Conservation (phyloP, 2,113 vertebrate species). For the Ascaphus truei region DNA sequence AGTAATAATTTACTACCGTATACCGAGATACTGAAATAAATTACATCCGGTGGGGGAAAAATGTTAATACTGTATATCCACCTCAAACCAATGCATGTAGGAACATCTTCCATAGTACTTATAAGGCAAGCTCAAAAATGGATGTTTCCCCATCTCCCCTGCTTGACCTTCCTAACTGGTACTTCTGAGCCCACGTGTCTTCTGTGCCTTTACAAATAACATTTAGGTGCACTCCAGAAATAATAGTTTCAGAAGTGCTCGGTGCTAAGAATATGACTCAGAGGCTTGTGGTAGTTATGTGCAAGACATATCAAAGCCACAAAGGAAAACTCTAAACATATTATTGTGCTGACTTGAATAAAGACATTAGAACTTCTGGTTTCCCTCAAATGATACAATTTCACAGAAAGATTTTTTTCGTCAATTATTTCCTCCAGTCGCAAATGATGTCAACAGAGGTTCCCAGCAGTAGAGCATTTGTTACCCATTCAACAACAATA, state of each 20-base stretch:
- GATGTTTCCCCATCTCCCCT: too few species aligned
- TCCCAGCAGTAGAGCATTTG: too few species aligned
- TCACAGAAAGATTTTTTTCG: not conserved
- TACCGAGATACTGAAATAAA: too few species aligned
- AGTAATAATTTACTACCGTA: too few species aligned
- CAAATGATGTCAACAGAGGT: not conserved
- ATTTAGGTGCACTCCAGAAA: not conserved
- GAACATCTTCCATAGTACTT: too few species aligned
- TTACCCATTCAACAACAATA: too few species aligned
- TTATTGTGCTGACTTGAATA: not conserved
- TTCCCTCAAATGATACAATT: not conserved
- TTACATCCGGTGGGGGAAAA: too few species aligned
- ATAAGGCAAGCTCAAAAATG: too few species aligned
- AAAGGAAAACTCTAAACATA: conserved; percentile 18
- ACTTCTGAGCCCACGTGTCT: not conserved
- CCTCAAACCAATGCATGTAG: too few species aligned
- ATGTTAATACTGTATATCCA: too few species aligned
- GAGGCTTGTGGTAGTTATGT: conserved; percentile 5
- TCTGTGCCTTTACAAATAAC: not conserved
- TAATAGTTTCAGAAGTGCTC: not conserved
- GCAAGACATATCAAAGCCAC: not conserved
- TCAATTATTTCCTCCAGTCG: too few species aligned
- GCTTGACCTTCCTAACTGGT: too few species aligned
- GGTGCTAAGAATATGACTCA: conserved; percentile 1
- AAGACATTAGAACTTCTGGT: not conserved